Evolutionary conservation across 1,140 invertebrate genomes (phyloP), one percentile per base, ranked within the genome.

Genomic region (Phenacoccus solenopsis): DNA sequence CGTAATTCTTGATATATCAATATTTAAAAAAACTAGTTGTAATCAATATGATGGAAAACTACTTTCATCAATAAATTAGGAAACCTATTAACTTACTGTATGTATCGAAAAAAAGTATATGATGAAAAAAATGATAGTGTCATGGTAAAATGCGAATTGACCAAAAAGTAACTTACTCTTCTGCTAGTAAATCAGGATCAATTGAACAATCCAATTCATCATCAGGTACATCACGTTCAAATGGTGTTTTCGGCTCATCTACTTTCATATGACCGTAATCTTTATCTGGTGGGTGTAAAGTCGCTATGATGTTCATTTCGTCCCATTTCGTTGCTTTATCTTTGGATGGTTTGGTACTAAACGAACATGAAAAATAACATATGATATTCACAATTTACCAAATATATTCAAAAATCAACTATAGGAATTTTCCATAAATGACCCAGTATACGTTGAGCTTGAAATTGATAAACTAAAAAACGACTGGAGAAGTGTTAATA

Each of bases 221-320:
- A 71, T 89, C 88, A 30, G 86, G 84, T 38, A 83, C 81, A 74
- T 84, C 83, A 73, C 90, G 88, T 78, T 88, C 90, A 77, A 89
- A 99, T 1, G 97, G 98, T 10, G 98, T 99, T 82, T 97, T 94
- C 35, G 96, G 94, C 80, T 98, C 96, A 76, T 98, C 94, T 70
- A 98, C 96, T 83, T 99, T 99, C 94, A 99, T 99, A 77, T 97
- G 94, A 10, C 97, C 97, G 81, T 99, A 99, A 82, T 98, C 96
- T 82, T 99, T 99, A 78, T 96, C 95, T 28, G 91, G 81, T 49
- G 97, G 97, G 85, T 99, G 97, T 76, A 96, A 86, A 3, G 98
- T 99, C 70, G 95, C 94, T 75, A 98, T 84, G 72, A 99, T 98
- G 81, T 99, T 99, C 88, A 98, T 95, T 83, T 99, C 96, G 83